Conservation (phyloP, 2,797 vertebrate genomes). For the Scyliorhinus canicula region DNA sequence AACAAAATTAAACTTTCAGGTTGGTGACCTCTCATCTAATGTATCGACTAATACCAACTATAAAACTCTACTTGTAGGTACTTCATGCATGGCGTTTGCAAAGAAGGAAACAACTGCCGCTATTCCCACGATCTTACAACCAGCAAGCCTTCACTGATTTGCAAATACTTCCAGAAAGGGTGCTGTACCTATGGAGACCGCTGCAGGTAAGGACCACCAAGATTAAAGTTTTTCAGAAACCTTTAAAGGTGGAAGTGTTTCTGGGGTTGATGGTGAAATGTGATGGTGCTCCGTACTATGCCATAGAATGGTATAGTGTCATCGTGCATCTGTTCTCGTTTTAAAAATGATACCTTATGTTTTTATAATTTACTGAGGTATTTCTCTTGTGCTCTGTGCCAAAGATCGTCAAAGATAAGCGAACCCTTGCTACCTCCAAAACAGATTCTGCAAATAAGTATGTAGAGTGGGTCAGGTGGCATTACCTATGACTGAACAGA, state of each 20-base stretch:
- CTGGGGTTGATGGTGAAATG: neutral
- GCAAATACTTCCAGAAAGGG: constrained; percentile 94
- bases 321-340: neutral
- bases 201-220: constrained; percentile 73
- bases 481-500: neutral
- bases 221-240: neutral
- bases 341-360: neutral
- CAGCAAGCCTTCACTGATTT: constrained; percentile 81
- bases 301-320: neutral
- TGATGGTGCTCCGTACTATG: neutral
- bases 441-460: neutral
- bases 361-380: neutral
- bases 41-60: neutral
- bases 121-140: constrained; percentile 88
- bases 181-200: constrained; percentile 90
- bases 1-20: neutral
- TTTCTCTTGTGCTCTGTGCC: neutral
- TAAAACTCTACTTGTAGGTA: constrained; percentile 62
- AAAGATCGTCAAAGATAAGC: neutral
- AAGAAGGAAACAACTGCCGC: constrained; percentile 92
- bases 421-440: neutral
- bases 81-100: constrained; percentile 97
- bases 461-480: neutral
- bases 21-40: neutral
- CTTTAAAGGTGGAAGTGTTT: neutral